Evolutionary conservation across 2,888 invertebrate genomes (phyloP), one percentile per base, ranked within the genome.

Genomic region (Diarsia brunnea): DNA sequence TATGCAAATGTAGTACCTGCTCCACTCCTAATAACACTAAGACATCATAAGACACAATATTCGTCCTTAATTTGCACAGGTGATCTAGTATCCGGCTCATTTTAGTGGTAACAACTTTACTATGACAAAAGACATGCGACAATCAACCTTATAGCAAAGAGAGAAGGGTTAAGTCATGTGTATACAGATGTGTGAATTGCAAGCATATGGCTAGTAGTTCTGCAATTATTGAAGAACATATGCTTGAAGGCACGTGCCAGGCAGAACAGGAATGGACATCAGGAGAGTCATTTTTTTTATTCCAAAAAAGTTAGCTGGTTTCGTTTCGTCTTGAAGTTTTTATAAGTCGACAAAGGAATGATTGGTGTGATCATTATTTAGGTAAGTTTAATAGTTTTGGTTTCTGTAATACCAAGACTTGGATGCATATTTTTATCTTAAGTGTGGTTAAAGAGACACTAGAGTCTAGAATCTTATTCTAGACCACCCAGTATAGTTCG

Each of bases 231-330:
- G 86, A 88, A 88, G 81, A 90, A 89, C 92, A 92, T 88, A 92
- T 92, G 92, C 89, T 89, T 86, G 71, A 66, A 75, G 89, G 92
- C 94, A 93, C 94, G 94, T 92, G 94, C 92, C 89, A 75, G 72
- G 73, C 75, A 66, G 89, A 81, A 91, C 83, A 87, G 82, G 43
- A 90, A 87, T 82, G 63, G 66, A 45, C 60, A 55, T 77, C 58
- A 78, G 69, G 53, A 43, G 60, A 61, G 58, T 53, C 31, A 70
- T 68, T 75, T 83, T n/a, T 75, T 82, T 64, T 31, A 16, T 31
- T 66, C 38, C 14, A 65, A 73, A 82, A 75, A 81, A 19, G 24
- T 72, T 72, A 64, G 27, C 38, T 65, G 53, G 16, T 67, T 68
- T 67, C n/a, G 12, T 55, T 47, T 67, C n/a, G 8, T 55, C 43